A percentile compares a stretch with the other conserved stretches of the same genome.
Evolutionary conservation across 2,888 invertebrate genomes (phyloP).

Genomic region (Agriopis marginaria): DNA sequence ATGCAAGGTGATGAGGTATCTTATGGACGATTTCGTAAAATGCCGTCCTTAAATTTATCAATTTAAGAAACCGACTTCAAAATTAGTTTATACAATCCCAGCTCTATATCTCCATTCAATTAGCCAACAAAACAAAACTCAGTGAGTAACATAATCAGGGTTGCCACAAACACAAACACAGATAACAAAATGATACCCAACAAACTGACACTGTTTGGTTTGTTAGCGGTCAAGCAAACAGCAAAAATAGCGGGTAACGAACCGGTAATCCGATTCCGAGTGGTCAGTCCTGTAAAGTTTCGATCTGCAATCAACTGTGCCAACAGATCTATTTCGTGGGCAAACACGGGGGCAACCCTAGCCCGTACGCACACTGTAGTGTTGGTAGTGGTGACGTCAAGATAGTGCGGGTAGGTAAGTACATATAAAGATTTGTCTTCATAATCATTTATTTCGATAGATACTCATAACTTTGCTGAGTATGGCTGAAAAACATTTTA

Average conservation of each 20-base stretch:
- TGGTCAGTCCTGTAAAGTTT: conserved; percentile 80
- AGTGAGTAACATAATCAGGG: conserved; percentile 53
- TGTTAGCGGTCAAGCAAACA: conserved; percentile 76
- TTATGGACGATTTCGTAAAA: no score
- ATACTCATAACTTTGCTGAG: no score
- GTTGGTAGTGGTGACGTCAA: conserved; percentile 23
- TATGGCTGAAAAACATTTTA: no score
- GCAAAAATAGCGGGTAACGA: conserved; percentile 79
- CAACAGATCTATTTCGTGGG: conserved; percentile 79
- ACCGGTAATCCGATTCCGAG: conserved; percentile 80
- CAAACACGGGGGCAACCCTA: conserved; percentile 70
- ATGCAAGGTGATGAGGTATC: neutral
- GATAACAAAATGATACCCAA: conserved; percentile 50
- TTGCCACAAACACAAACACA: conserved; percentile 62
- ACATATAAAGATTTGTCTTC: neutral
- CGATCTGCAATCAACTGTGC: conserved; percentile 81
- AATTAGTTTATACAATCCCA: neutral
- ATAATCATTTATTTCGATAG: neutral
- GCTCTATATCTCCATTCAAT: conserved; percentile 40
- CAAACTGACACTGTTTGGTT: conserved; percentile 65
- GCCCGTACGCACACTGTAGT: conserved; percentile 28
- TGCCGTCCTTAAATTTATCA: no score
- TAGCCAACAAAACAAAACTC: conserved; percentile 34
- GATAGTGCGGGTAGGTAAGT: conserved; percentile 17
- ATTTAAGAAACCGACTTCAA: no score